Conservation (phyloP, 92 coral and sea anemone species). For the Porites evermanni region DNA sequence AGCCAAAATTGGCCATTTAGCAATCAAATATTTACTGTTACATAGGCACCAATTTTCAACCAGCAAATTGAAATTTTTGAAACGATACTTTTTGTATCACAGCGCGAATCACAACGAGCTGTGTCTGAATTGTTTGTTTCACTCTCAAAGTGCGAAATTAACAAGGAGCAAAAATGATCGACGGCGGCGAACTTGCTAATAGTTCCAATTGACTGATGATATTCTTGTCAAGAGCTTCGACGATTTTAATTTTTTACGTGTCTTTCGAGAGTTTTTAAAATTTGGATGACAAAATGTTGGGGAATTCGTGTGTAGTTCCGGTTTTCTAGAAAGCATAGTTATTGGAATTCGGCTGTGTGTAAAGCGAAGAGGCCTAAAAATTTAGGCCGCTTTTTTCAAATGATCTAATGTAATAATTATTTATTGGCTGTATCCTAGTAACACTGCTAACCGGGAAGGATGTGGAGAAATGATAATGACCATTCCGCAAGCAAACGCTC, state of each 20-base stretch:
- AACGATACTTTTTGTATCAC: neutral
- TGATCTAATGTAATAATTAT: slow-evolving; percentile 2
- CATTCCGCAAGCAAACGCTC: slow-evolving; percentile 15
- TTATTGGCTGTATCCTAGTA: slow-evolving; percentile 30
- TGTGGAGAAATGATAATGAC: slow-evolving; percentile 27
- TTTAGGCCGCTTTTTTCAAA: neutral
- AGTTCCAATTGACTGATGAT: neutral
- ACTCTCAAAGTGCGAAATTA: slow-evolving; percentile 20
- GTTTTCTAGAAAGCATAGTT: neutral
- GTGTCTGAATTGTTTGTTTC: slow-evolving; percentile 12
- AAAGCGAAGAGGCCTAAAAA: neutral
- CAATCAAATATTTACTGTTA: neutral
- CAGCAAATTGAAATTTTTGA: neutral
- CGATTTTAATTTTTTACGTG: neutral
- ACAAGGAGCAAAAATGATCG: slow-evolving; percentile 9
- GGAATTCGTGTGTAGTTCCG: neutral
- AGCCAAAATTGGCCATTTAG: slow-evolving; percentile 6
- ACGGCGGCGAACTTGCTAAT: neutral
- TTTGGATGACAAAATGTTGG: too few species aligned
- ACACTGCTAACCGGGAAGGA: slow-evolving; percentile 30
- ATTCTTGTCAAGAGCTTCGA: neutral
- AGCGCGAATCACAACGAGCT: neutral
- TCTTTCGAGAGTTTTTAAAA: neutral
- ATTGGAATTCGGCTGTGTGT: slow-evolving; percentile 7
- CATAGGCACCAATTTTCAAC: neutral